Evolutionary conservation across 2,888 invertebrate species (phyloP).

Genomic region (Allolobophora icterica): DNA sequence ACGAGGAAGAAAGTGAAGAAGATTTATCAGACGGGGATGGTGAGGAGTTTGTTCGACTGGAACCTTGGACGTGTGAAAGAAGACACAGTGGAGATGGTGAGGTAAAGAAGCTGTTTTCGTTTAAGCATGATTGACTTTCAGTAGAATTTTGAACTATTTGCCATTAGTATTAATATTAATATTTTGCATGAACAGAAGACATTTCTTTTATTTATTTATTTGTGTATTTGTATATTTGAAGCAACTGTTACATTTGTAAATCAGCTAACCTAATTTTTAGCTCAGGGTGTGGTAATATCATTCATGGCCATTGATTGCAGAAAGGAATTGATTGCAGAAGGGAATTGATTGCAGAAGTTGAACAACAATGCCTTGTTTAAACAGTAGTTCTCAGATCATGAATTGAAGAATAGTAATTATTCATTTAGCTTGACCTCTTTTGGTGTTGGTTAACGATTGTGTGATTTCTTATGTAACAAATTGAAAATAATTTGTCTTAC

Average conservation of each 20-base stretch:
- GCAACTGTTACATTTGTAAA: not conserved
- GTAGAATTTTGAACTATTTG: not conserved
- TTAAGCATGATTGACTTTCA: not conserved
- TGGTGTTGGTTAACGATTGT: not conserved
- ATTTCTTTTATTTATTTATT: not conserved
- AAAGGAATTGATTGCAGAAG: no score
- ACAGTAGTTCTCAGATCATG: no score
- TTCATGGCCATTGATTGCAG: no score
- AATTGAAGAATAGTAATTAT: no score
- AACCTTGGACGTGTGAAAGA: constrained; percentile 61
- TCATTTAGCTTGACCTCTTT: not conserved
- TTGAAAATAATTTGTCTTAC: no score
- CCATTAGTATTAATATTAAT: not conserved
- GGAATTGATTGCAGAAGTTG: no score
- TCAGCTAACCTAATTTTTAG: no score
- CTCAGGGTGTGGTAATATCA: no score
- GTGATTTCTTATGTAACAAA: not conserved
- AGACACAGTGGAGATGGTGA: constrained; percentile 78
- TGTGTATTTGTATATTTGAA: not conserved
- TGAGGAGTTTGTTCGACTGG: constrained; percentile 35
- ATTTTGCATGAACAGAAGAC: not conserved
- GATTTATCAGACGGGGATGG: constrained; percentile 23
- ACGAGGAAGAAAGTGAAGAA: constrained; percentile 31
- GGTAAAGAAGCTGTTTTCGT: constrained; percentile 62
- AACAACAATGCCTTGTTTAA: no score